phyloP scores from a whole-genome alignment of 2,888 invertebrate species.

The Meiosimyza platycephala region DNA sequence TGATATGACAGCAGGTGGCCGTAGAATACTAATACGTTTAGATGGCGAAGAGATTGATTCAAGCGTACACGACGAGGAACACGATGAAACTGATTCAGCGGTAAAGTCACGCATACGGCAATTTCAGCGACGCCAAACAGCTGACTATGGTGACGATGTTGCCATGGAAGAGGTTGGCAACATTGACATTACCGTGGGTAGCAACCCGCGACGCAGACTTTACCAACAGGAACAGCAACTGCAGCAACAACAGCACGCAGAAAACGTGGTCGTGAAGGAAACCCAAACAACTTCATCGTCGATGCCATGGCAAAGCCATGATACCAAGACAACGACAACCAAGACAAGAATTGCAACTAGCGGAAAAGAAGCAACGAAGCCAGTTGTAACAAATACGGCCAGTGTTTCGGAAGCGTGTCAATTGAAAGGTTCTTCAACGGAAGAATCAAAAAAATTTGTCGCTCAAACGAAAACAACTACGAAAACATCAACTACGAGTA shows the following conservation, averaged over 20 bases:
- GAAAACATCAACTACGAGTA: conserved; percentile 40
- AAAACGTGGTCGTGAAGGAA: conserved; percentile 53
- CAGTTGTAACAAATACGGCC: conserved; percentile 37
- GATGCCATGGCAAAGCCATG: conserved; percentile 55
- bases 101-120: conserved; percentile 53
- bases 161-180: conserved; percentile 55
- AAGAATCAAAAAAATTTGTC: conserved; percentile 60
- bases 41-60: conserved; percentile 53
- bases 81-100: conserved; percentile 55
- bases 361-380: conserved; percentile 39
- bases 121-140: conserved; percentile 40
- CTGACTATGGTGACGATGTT: conserved; percentile 47
- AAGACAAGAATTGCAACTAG: conserved; percentile 50
- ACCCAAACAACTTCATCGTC: conserved; percentile 47
- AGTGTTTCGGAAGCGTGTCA: conserved; percentile 61
- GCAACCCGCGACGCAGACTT: conserved; percentile 56
- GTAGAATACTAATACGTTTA: conserved; percentile 60
- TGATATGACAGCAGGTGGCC: conserved; percentile 61
- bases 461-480: conserved; percentile 55
- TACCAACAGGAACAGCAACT: conserved; percentile 53
- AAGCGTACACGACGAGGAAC: conserved; percentile 43
- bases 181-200: conserved; percentile 63
- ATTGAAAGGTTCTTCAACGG: conserved; percentile 61
- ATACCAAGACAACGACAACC: conserved; percentile 59
- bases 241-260: conserved; percentile 24